Evolutionary conservation across 2,888 invertebrate genomes (phyloP).

Genomic region (Agonopterix alstromeriana): DNA sequence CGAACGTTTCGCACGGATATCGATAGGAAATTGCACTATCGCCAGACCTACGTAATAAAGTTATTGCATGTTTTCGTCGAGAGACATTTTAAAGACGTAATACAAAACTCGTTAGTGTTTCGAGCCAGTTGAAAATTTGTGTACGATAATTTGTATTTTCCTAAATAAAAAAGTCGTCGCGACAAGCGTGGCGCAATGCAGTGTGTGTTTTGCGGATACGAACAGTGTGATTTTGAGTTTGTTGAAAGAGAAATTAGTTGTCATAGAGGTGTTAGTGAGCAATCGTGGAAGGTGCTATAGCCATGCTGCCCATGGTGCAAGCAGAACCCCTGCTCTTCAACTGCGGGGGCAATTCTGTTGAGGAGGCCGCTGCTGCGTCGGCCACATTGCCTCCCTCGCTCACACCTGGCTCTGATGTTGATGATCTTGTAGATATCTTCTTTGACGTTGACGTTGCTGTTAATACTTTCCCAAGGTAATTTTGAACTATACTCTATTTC

Average conservation of each 20-base stretch:
- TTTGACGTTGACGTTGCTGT: conserved; percentile 70
- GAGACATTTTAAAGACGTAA: conserved; percentile 28
- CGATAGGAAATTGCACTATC: conserved; percentile 69
- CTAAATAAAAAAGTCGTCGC: conserved; percentile 50
- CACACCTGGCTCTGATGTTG: conserved; percentile 65
- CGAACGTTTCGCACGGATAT: conserved; percentile 73
- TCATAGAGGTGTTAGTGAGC: conserved; percentile 44
- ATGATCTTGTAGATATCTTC: conserved; percentile 66
- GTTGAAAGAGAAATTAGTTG: conserved; percentile 43
- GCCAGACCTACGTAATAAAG: conserved; percentile 60
- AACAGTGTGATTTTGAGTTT: conserved; percentile 56
- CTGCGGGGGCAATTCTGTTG: conserved; percentile 53
- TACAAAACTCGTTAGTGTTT: conserved; percentile 12
- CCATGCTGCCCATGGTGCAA: conserved; percentile 71
- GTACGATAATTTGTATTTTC: conserved; percentile 23
- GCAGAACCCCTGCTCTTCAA: conserved; percentile 61
- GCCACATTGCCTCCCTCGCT: conserved; percentile 64
- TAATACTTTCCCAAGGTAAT: conserved; percentile 58
- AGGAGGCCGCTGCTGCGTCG: conserved; percentile 55
- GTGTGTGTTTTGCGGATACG: conserved; percentile 69
- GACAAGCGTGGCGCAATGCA: conserved; percentile 73
- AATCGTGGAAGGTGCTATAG: conserved; percentile 47
- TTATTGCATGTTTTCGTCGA: conserved; percentile 45
- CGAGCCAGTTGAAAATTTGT: conserved; percentile 19
- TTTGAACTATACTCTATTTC: too few relatives aligned